A percentile compares a stretch with the other conserved stretches of the same genome.
Conservation (phyloP, 2,113 vertebrate species). For the Leptocoma aspasia region DNA sequence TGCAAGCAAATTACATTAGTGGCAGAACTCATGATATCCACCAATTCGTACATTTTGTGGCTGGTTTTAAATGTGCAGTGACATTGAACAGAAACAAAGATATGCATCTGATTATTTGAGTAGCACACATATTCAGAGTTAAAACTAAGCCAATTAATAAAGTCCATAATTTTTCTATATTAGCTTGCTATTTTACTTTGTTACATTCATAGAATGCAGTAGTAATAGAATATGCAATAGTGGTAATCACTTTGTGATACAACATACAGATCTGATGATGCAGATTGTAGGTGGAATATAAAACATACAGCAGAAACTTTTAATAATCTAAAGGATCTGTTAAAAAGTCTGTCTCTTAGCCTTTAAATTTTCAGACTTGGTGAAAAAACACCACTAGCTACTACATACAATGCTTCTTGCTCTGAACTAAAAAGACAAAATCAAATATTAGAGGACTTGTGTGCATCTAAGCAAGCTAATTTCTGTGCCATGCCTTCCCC, state of each 20-base stretch:
- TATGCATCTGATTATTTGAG: background rate
- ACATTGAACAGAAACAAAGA: background rate
- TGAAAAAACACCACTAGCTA: background rate
- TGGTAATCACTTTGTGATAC: background rate
- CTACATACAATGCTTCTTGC: background rate
- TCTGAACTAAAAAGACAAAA: background rate
- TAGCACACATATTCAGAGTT: background rate
- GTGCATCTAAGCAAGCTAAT: rapidly evolving
- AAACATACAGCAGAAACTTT: background rate
- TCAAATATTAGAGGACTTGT: background rate
- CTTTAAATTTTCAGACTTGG: background rate
- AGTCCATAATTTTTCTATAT: background rate
- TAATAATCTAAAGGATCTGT: background rate
- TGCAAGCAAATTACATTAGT: background rate
- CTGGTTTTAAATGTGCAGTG: background rate
- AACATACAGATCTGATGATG: background rate
- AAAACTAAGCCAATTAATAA: background rate
- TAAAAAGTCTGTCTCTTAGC: background rate
- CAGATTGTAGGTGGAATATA: background rate
- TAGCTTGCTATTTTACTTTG: background rate
- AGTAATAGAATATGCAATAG: background rate
- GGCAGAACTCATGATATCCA: background rate
- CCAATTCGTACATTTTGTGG: background rate
- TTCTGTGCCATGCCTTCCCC: background rate
- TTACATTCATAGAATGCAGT: background rate